Base-by-base conservation (phyloP, 1,140 invertebrate genomes). In the Diachasma alloeum region DNA sequence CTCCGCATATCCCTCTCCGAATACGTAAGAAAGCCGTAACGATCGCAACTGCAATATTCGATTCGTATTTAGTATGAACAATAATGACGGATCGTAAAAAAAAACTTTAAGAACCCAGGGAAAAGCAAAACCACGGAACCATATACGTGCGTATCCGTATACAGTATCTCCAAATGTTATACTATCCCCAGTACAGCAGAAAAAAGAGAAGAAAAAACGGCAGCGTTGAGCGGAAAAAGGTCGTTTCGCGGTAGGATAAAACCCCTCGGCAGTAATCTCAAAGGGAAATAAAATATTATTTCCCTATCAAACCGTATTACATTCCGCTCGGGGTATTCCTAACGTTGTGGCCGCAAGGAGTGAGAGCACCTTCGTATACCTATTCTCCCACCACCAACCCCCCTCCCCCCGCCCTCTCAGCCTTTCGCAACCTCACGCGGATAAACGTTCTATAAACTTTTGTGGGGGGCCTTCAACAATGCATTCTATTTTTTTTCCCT, bases 281-380 rank as follows among this genome's bases (percentile, higher is more conserved):
- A 73, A 80, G 79, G 72, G 77, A 74, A 87, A 86, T 87, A 87
- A 87, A 87, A 87, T 87, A 87, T 87, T 85, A 87, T 87, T 87
- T 86, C 82, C 83, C 84, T 86, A 86, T 87, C 83, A 86, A 87
- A 87, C 79, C 80, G 82, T 84, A 84, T 81, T 83, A 83, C 85
- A 81, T 86, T 85, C 80, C 83, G 82, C 83, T 83, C 77, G 77
- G 80, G 75, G 75, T 71, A 72, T 46, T 72, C 69, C 24, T 39
- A 70, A 69, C 67, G 44, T 37, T 37, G 67, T 37, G 24, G 59
- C 24, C 24, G 19, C 59, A 26, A 63, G 24, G 67, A 48, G n/a
- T 13, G 42, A 68, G 24, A 56, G 44, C 4, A 71, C 26, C 56
- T 66, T 74, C 76, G 79, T 74, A 66, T 74, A 11, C 31, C 79